Evolutionary conservation across 1,140 invertebrate species (phyloP).

Genomic region (Brachionus paranguensis): DNA sequence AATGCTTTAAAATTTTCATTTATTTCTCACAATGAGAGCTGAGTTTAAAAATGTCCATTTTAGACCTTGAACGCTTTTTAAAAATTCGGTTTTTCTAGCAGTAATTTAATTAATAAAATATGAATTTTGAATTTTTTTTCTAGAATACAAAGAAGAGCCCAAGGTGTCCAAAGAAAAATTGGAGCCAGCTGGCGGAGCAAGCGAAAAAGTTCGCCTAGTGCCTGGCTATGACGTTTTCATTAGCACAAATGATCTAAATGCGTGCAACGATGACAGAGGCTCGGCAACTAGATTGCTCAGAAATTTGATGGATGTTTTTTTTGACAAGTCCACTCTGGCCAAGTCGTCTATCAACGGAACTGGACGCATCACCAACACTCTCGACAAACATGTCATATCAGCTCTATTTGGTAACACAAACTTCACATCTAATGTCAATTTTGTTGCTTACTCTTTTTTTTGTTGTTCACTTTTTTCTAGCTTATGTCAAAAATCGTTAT

Average conservation of each 20-base stretch:
- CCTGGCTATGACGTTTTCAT: conserved; percentile 37
- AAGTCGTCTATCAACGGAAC: conserved; percentile 39
- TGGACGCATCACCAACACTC: conserved; percentile 24
- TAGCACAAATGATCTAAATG: conserved; percentile 35
- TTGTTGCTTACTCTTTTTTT: too few species aligned
- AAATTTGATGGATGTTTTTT: conserved; percentile 40
- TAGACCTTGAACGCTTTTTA: too few species aligned
- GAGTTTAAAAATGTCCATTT: too few species aligned
- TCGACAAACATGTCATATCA: conserved; percentile 36
- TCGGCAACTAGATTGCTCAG: conserved; percentile 24
- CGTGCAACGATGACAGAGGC: conserved; percentile 29
- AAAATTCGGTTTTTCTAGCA: too few species aligned
- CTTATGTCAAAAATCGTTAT: conserved; percentile 39
- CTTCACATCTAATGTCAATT: too few species aligned
- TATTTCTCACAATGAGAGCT: too few species aligned
- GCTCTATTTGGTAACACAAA: conserved; percentile 18
- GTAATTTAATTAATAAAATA: too few species aligned
- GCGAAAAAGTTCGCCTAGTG: conserved; percentile 35
- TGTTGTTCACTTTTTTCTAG: not conserved
- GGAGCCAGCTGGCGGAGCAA: not conserved
- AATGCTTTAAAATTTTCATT: too few species aligned
- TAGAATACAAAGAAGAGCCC: conserved; percentile 38
- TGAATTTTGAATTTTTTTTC: not conserved
- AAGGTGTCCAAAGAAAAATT: conserved; percentile 27
- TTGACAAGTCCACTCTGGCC: conserved; percentile 33